A percentile compares a stretch with the other conserved stretches of the same genome.
phyloP scores from a whole-genome alignment of 2,888 invertebrate species.

The Stramonita haemastoma region DNA sequence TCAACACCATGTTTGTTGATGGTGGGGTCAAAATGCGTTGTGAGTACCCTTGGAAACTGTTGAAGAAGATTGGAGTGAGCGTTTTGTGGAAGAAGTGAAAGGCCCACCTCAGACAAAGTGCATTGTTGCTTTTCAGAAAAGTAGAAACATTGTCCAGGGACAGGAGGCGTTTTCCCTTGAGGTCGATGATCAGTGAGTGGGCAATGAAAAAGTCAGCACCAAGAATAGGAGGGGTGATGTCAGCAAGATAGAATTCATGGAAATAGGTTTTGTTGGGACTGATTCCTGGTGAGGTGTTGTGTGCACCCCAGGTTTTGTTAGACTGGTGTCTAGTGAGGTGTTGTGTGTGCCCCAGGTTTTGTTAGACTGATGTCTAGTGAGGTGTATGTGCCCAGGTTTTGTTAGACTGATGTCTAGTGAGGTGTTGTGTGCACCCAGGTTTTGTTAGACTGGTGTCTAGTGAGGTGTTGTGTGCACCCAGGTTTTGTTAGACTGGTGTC shows the following conservation, averaged over 20 bases:
- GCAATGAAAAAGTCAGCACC: constrained; percentile 21
- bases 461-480: no score
- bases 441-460: not conserved
- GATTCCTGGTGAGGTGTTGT: not conserved
- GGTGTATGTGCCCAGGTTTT: no score
- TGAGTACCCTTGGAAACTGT: constrained; percentile 32
- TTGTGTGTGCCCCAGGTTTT: no score
- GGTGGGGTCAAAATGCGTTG: constrained; percentile 10
- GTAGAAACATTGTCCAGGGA: constrained; percentile 1
- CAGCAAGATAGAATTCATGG: constrained; percentile 29
- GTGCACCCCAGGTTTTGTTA: constrained; percentile 34
- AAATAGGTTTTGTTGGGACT: not conserved
- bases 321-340: not conserved
- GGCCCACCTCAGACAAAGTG: not conserved
- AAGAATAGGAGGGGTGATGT: constrained; percentile 25
- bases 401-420: no score
- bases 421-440: no score
- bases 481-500: not conserved
- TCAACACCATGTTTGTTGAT: constrained; percentile 37
- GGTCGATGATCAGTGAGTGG: constrained; percentile 20
- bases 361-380: not conserved
- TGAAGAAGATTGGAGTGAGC: constrained; percentile 15
- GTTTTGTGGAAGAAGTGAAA: constrained; percentile 11
- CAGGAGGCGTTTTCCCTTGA: constrained; percentile 17
- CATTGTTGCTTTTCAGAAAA: not conserved